A percentile compares a stretch with the other conserved stretches of the same genome.
These are phyloP conservation scores for Drosophila willistoni DNA, from an alignment of 1,140 invertebrate genomes.

Conservation along the genomic window DNA sequence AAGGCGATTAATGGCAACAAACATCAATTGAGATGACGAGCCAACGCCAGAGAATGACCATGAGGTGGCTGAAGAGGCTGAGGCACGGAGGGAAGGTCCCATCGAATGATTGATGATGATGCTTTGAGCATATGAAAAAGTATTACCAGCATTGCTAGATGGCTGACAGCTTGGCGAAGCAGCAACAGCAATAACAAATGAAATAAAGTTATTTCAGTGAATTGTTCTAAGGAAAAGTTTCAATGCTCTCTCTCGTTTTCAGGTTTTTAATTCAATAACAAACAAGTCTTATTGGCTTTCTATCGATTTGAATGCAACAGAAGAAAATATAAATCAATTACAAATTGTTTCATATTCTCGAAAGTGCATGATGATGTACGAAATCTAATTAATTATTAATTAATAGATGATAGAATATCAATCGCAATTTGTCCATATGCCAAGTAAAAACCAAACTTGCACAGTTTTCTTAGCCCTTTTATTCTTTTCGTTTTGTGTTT, in stretches of 20 bases:
- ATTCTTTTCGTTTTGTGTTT: not conserved
- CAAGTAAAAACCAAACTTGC: no score
- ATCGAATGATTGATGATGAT: constrained; percentile 56
- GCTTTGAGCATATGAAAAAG: constrained; percentile 43
- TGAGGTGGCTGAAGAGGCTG: not conserved
- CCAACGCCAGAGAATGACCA: not conserved
- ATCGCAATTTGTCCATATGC: no score
- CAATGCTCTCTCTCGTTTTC: no score
- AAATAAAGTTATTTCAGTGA: not conserved
- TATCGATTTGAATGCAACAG: no score
- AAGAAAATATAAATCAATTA: no score
- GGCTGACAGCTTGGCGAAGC: constrained; percentile 5
- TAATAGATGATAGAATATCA: no score
- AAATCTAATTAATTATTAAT: no score
- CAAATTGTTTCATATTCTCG: no score
- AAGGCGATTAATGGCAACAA: constrained; percentile 26
- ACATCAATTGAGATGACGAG: constrained; percentile 1
- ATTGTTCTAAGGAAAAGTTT: not conserved
- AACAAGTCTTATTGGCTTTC: no score
- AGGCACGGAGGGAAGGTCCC: constrained; percentile 12
- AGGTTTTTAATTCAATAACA: no score
- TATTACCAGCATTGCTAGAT: constrained; percentile 36
- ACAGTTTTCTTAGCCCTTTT: not conserved
- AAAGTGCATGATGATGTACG: no score
- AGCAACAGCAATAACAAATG: not conserved